phyloP scores from a whole-genome alignment of 2,888 invertebrate species.

The Stegophylla sp. region DNA sequence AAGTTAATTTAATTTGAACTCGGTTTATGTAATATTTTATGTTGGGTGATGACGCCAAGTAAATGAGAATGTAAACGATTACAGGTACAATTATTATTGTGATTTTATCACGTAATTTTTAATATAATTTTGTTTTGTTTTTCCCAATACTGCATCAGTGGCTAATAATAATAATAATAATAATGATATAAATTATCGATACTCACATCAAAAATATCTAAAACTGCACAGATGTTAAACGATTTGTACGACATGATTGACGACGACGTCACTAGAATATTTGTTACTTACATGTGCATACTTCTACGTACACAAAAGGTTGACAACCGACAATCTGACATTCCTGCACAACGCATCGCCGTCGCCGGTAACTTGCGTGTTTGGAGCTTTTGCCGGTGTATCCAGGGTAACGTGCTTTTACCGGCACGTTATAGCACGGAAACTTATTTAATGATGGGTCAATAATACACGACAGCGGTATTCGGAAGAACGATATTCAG shows the following conservation, averaged over 20 bases:
- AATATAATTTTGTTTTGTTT: too few species aligned
- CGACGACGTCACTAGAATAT: too few species aligned
- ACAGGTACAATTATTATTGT: too few species aligned
- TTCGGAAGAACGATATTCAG: neutral
- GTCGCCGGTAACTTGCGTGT: conserved; percentile 9
- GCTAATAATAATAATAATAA: too few species aligned
- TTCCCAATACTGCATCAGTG: too few species aligned
- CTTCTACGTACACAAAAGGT: neutral
- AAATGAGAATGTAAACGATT: too few species aligned
- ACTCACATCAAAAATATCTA: conserved; percentile 48
- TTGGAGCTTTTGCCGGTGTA: conserved; percentile 31
- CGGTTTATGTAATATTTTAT: too few species aligned
- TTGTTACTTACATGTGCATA: neutral
- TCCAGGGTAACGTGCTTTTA: conserved; percentile 45
- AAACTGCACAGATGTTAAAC: conserved; percentile 32
- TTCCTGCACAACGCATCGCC: conserved; percentile 8
- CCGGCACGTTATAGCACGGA: neutral
- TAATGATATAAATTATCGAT: conserved; percentile 59
- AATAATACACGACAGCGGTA: neutral
- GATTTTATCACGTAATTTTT: too few species aligned
- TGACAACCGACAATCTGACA: conserved; percentile 11
- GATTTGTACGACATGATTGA: conserved; percentile 37
- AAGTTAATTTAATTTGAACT: too few species aligned
- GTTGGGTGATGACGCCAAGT: too few species aligned
- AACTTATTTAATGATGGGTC: conserved; percentile 27